Conservation (phyloP, 2,888 invertebrate species). For the Laspeyria flexula region DNA sequence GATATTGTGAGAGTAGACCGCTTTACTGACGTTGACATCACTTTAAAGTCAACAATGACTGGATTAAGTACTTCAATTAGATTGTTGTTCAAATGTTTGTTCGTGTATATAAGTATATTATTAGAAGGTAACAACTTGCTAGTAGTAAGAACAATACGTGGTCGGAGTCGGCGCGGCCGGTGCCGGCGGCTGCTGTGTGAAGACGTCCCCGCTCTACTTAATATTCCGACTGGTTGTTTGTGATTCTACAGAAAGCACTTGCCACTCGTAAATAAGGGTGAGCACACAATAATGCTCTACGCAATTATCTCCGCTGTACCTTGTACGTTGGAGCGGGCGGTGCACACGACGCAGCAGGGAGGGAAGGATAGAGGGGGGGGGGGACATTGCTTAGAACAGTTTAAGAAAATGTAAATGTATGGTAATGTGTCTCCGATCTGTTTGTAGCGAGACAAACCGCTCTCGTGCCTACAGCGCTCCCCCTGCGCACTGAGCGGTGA, state of each 20-base stretch:
- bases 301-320: conserved; percentile 32
- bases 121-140: too few relatives aligned
- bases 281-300: conserved; percentile 35
- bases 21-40: too few relatives aligned
- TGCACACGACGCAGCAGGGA: neutral
- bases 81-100: too few relatives aligned
- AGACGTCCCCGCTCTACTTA: conserved; percentile 21
- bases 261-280: conserved; percentile 38
- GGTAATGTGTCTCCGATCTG: conserved; percentile 50
- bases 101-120: too few relatives aligned
- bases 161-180: neutral
- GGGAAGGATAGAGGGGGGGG: conserved; percentile 8
- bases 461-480: neutral
- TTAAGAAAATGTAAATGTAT: conserved; percentile 64
- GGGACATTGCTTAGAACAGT: conserved; percentile 41
- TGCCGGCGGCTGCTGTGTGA: neutral
- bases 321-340: neutral
- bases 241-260: conserved; percentile 31
- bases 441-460: conserved; percentile 29
- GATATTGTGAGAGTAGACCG: too few relatives aligned
- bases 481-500: neutral
- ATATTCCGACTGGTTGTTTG: conserved; percentile 44
- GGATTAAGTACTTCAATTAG: too few relatives aligned
- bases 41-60: too few relatives aligned
- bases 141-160: too few relatives aligned